These are phyloP conservation scores for Fistularia commersonii DNA, from an alignment of 2,797 vertebrate species.

Conservation along the genomic window DNA sequence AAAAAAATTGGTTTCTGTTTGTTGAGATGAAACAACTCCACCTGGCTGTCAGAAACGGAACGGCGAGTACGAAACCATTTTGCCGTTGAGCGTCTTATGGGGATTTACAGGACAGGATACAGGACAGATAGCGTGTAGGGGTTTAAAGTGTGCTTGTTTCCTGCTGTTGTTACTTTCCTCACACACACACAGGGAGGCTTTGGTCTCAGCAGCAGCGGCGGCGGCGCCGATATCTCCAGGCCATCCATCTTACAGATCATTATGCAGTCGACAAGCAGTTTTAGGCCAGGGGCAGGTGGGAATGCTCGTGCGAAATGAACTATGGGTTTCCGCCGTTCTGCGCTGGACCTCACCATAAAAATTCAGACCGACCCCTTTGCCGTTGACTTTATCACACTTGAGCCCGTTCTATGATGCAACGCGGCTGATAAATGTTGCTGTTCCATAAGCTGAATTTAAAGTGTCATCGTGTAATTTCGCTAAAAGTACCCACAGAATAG, in stretches of 20 bases:
- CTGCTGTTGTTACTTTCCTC: neutral
- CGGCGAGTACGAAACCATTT: conserved; percentile 28
- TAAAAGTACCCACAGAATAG: too few relatives aligned
- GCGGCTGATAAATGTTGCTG: conserved; percentile 14
- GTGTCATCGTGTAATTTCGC: conserved; percentile 2
- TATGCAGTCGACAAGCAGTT: conserved; percentile 70
- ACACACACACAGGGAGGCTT: conserved; percentile 13
- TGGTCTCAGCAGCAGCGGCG: conserved; percentile 46
- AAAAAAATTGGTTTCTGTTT: neutral
- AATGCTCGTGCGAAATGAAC: conserved; percentile 58
- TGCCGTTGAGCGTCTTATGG: conserved; percentile 25
- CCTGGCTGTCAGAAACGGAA: conserved; percentile 5
- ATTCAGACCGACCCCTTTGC: conserved; percentile 19
- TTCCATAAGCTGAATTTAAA: conserved; percentile 26
- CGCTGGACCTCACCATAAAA: conserved; percentile 46
- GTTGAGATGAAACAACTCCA: conserved; percentile 11
- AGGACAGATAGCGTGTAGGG: conserved; percentile 35
- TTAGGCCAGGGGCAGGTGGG: conserved; percentile 62
- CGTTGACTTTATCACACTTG: conserved; percentile 25
- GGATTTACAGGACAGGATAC: conserved; percentile 40
- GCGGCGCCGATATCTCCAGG: conserved; percentile 46
- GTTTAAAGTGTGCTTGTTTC: conserved; percentile 34
- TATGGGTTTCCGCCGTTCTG: conserved; percentile 50
- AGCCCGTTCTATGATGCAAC: conserved; percentile 11
- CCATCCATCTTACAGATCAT: conserved; percentile 78